Evolutionary conservation across 2,113 vertebrate species (phyloP).

Genomic region (Macheiramphus alcinus): DNA sequence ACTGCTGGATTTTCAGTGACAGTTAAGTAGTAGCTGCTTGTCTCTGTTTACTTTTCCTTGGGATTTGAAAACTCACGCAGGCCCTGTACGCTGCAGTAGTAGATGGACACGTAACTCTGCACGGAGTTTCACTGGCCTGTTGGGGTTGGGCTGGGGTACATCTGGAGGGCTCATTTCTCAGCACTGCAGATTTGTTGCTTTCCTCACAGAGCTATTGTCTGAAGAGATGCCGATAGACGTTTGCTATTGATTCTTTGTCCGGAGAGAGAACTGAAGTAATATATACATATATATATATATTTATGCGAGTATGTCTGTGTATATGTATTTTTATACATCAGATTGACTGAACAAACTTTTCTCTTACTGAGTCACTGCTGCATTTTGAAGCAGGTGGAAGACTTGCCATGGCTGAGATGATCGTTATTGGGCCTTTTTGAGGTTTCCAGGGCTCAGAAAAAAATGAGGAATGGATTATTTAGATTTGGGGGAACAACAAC

Average conservation of each 20-base stretch:
- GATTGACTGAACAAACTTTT: not conserved
- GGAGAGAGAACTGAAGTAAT: not conserved
- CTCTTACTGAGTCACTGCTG: not conserved
- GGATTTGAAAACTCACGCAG: not conserved
- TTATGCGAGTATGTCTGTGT: not conserved
- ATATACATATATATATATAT: not conserved
- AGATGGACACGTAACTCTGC: not conserved
- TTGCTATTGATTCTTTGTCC: not conserved
- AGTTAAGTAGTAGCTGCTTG: not conserved
- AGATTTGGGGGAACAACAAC: not conserved
- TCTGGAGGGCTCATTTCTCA: not conserved
- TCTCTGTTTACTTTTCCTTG: not conserved
- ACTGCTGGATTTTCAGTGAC: not conserved
- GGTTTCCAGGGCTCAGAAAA: not conserved
- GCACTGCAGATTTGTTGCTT: not conserved
- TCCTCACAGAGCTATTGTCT: not conserved
- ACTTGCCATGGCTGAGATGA: not conserved
- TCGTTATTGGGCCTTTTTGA: not conserved
- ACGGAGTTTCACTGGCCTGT: accelerated
- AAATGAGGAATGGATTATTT: not conserved
- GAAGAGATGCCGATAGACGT: not conserved
- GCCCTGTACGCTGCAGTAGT: not conserved
- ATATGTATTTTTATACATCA: not conserved
- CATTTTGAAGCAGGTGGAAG: not conserved
- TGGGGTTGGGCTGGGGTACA: not conserved